Evolutionary conservation across 2,888 invertebrate genomes (phyloP).

Genomic region (Spilosoma lubricipeda): DNA sequence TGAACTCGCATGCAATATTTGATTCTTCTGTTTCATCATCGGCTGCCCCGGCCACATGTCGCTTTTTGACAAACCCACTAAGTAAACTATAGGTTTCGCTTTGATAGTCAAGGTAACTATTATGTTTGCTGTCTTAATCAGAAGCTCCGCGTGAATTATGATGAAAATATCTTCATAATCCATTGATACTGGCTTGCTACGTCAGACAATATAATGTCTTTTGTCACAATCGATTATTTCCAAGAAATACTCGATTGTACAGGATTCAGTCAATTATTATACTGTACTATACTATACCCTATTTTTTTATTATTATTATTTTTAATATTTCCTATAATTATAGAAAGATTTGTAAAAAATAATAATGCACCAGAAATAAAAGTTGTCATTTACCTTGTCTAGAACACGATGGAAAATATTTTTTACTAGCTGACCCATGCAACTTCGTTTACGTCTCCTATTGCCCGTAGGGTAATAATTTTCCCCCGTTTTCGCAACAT

Average conservation of each 20-base stretch:
- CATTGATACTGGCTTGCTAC: constrained; percentile 29
- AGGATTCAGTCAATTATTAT: no score
- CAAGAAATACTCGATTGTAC: no score
- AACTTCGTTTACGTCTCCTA: no score
- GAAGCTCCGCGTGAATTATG: constrained; percentile 33
- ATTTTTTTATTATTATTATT: no score
- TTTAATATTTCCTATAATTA: neutral
- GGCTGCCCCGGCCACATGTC: constrained; percentile 3
- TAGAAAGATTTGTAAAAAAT: neutral
- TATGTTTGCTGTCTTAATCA: constrained; percentile 46
- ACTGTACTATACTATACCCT: no score
- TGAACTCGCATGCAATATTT: constrained; percentile 31
- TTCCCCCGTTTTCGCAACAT: no score
- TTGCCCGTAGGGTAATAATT: no score
- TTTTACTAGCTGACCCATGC: no score
- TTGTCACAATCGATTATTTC: neutral
- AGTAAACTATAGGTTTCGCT: constrained; percentile 14
- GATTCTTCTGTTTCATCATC: constrained; percentile 24
- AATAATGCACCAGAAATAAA: neutral
- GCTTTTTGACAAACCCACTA: constrained; percentile 46
- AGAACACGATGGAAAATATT: no score
- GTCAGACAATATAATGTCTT: constrained; percentile 5
- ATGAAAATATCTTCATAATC: constrained; percentile 16
- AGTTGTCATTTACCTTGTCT: no score
- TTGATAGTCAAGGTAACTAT: constrained; percentile 48